phyloP scores from a whole-genome alignment of 2,888 invertebrate genomes.

The Eurytoma californica region DNA sequence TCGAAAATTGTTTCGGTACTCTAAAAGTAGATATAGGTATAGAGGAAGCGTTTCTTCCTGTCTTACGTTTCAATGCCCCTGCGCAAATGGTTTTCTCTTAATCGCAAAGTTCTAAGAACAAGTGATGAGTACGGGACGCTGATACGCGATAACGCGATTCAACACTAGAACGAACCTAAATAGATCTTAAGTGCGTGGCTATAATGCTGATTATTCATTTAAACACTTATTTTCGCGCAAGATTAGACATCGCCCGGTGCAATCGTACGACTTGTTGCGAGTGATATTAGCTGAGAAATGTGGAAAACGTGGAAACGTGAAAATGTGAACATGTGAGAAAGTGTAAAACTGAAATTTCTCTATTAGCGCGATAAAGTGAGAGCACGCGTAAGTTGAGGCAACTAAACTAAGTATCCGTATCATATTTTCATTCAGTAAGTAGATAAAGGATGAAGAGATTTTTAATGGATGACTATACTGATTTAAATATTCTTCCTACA shows the following conservation, averaged over 20 bases:
- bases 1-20: constrained; percentile 21
- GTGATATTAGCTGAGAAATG: constrained; percentile 43
- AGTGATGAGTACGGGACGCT: constrained; percentile 50
- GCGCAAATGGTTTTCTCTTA: neutral
- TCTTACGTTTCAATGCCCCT: constrained; percentile 24
- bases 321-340: neutral
- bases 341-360: neutral
- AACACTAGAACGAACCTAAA: constrained; percentile 48
- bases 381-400: constrained; percentile 6
- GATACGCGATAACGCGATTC: constrained; percentile 14
- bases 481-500: constrained; percentile 18
- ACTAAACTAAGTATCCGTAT: constrained; percentile 30
- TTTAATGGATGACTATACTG: constrained; percentile 29
- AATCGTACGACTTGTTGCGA: constrained; percentile 42
- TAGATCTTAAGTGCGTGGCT: constrained; percentile 41
- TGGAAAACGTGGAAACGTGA: neutral
- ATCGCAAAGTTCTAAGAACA: constrained; percentile 52
- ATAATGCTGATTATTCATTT: constrained; percentile 11
- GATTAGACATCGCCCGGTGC: constrained; percentile 44
- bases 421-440: constrained; percentile 6
- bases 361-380: constrained; percentile 1
- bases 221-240: constrained; percentile 12
- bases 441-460: constrained; percentile 34
- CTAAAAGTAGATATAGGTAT: constrained; percentile 13
- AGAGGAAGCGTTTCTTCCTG: constrained; percentile 12